Evolutionary conservation across 35 echinoderm and acorn worm genomes (phyloP), one percentile per base, ranked within the genome.

Genomic region (Ophiothrix spiculata): DNA sequence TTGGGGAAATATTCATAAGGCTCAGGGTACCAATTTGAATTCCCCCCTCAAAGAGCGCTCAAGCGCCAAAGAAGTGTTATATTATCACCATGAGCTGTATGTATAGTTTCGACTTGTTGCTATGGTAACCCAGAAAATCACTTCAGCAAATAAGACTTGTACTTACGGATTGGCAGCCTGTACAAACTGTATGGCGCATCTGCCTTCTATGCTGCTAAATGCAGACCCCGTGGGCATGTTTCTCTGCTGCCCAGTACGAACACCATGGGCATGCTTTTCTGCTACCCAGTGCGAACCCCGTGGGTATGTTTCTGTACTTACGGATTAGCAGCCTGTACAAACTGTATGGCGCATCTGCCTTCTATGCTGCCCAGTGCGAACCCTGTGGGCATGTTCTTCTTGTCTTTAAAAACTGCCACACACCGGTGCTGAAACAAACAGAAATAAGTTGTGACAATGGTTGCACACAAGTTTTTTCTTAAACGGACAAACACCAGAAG

Each of bases 151-250:
- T n/a, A n/a, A n/a, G n/a, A n/a, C n/a, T 23, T 37, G n/a, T n/a
- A 93, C 94, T 97, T 89, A 97, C 95, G 95, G 95, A 54, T 93
- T 97, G 1, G 88, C 84, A 13, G 91, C 95, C 40, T 93, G 95
- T 4, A 93, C 95, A 93, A 97, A 97, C 85, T 97, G 95, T 41
- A 97, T 97, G 76, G 95, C 95, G 88, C 87, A 90, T 76, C 95
- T 46, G 0, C 95, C 95, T 63, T 97, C 95, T 33, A 97, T 97
- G 82, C 95, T 97, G 11, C 95, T 91, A 33, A 97, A 33, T 1
- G 95, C 95, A 97, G 91, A 97, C 19, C 95, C 95, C 40, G 91
- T 90, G n/a, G 95, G 95, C 38, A 79, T 74, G 31, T 93, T 93
- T 80, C 93, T 97, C 83, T 97, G n/a, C n/a, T n/a, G n/a, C n/a